Conservation (phyloP, 2,113 vertebrate genomes). For the Ochotona curzoniae region DNA sequence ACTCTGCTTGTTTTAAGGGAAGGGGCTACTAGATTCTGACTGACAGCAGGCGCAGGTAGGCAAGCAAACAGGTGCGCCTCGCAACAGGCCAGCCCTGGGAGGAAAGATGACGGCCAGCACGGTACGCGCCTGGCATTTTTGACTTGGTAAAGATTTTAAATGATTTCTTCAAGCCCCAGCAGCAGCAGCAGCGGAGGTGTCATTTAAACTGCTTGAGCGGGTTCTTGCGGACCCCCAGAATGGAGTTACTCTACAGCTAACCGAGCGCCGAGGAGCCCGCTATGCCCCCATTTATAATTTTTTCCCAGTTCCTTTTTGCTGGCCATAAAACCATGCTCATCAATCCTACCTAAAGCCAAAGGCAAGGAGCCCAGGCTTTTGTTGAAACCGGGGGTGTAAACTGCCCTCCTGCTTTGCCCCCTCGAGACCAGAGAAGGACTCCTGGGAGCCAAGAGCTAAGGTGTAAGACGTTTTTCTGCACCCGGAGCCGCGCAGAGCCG, state of each 20-base stretch:
- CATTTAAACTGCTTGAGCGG: neutral
- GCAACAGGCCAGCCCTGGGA: neutral
- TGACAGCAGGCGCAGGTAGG: constrained; percentile 38
- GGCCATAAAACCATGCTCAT: constrained; percentile 69
- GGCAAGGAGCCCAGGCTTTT: constrained; percentile 52
- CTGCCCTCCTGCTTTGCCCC: constrained; percentile 33
- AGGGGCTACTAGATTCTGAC: neutral
- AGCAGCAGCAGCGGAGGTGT: neutral
- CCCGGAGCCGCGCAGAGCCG: neutral
- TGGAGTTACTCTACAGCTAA: constrained; percentile 50
- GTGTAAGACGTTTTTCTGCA: constrained; percentile 53
- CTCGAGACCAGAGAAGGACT: constrained; percentile 33
- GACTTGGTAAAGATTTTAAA: constrained; percentile 15
- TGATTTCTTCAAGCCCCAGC: constrained; percentile 6
- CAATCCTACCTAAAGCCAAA: constrained; percentile 82
- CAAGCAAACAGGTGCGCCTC: neutral
- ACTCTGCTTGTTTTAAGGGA: neutral
- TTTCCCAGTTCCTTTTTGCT: constrained; percentile 44
- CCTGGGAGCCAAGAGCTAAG: constrained; percentile 31
- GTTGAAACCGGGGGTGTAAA: neutral
- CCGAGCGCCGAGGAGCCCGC: constrained; percentile 47
- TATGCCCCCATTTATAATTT: constrained; percentile 65
- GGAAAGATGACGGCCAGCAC: neutral
- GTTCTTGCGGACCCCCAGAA: neutral
- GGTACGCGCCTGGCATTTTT: neutral